A percentile compares a stretch with the other conserved stretches of the same genome.
These are phyloP conservation scores for Dolichopus griseipennis DNA, from an alignment of 2,888 invertebrate species.

Conservation along the genomic window DNA sequence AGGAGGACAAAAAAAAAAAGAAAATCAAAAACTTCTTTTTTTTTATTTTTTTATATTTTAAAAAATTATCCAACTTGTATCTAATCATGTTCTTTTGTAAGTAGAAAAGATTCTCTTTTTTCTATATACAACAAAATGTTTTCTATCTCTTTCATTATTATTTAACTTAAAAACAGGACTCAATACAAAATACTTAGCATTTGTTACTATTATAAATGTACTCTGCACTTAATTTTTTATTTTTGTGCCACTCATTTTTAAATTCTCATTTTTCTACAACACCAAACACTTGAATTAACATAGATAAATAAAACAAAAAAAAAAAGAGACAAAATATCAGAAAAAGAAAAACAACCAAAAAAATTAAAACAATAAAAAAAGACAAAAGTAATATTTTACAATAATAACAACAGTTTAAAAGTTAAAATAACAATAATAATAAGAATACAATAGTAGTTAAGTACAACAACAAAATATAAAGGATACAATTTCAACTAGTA, in stretches of 20 bases:
- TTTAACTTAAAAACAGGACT: too few species aligned
- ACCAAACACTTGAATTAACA: too few species aligned
- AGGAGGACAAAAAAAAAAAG: not conserved
- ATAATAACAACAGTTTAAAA: not conserved
- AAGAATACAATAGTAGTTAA: not conserved
- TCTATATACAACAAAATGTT: too few species aligned
- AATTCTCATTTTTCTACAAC: too few species aligned
- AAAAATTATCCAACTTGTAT: conserved; percentile 3
- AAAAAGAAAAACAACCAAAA: not conserved
- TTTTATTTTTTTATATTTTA: not conserved
- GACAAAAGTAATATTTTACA: not conserved
- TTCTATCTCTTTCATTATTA: too few species aligned
- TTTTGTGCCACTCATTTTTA: too few species aligned
- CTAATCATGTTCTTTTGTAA: not conserved
- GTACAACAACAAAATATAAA: not conserved
- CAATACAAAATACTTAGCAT: too few species aligned
- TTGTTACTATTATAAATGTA: too few species aligned
- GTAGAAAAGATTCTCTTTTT: too few species aligned
- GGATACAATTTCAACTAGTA: not conserved
- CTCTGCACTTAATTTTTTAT: too few species aligned
- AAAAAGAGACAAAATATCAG: not conserved
- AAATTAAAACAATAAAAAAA: too few species aligned
- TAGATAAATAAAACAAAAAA: not conserved
- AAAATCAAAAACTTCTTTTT: not conserved
- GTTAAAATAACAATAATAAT: not conserved